Evolutionary conservation across 2,888 invertebrate species (phyloP).

Genomic region (Tetramorium bicarinatum): DNA sequence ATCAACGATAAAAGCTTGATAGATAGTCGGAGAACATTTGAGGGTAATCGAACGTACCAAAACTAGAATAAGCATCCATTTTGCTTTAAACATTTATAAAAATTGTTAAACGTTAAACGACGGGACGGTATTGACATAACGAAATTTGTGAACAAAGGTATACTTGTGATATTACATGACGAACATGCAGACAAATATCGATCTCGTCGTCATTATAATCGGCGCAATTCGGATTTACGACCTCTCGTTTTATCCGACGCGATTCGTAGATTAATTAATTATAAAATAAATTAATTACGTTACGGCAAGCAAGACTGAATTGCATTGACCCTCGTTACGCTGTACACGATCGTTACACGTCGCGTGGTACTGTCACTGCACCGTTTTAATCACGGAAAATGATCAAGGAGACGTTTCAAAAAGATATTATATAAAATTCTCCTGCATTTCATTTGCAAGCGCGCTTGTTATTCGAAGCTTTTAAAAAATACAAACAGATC

Average conservation of each 20-base stretch:
- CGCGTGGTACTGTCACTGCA: background rate
- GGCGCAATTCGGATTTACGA: slow-evolving; percentile 53
- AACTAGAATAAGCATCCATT: slow-evolving; percentile 12
- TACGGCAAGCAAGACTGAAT: slow-evolving; percentile 7
- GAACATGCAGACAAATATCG: slow-evolving; percentile 7
- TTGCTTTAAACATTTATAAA: slow-evolving; percentile 21
- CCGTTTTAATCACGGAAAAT: slow-evolving; percentile 11
- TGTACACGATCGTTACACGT: background rate
- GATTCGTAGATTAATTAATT: slow-evolving; percentile 42
- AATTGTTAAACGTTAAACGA: background rate
- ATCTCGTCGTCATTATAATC: slow-evolving; percentile 26
- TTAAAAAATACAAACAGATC: background rate
- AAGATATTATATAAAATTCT: slow-evolving; percentile 34
- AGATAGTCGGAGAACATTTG: slow-evolving; percentile 53
- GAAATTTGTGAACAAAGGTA: slow-evolving; percentile 27
- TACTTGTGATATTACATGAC: background rate
- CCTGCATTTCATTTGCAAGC: background rate
- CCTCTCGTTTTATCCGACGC: slow-evolving; percentile 53
- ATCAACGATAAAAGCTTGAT: slow-evolving; percentile 52
- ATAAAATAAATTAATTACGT: slow-evolving; percentile 31
- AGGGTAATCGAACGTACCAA: slow-evolving; percentile 38
- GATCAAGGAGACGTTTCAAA: background rate
- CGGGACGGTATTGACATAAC: background rate
- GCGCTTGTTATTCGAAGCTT: background rate
- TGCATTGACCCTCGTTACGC: slow-evolving; percentile 20